A percentile compares a stretch with the other conserved stretches of the same genome.
Evolutionary conservation across 2,113 vertebrate genomes (phyloP).

Genomic region (Corvus hawaiiensis): DNA sequence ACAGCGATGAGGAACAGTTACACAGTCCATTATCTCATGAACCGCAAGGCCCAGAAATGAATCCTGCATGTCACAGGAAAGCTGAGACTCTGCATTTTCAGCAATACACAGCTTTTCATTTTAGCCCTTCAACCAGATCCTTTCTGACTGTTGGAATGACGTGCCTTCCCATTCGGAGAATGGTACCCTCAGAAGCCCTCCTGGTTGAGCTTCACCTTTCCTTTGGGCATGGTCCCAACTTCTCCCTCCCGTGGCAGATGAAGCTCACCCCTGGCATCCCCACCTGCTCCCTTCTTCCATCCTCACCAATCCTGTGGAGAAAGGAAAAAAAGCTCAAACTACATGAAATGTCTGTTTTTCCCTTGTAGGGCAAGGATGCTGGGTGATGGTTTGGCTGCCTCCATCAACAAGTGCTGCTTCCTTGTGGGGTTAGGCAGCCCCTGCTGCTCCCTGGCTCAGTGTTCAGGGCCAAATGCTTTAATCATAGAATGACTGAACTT

Average conservation of each 20-base stretch:
- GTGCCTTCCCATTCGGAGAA: neutral
- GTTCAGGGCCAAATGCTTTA: neutral
- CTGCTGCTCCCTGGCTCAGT: neutral
- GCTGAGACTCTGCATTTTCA: neutral
- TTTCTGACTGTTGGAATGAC: neutral
- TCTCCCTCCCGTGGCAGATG: neutral
- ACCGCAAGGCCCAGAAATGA: neutral
- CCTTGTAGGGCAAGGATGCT: neutral
- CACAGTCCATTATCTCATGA: constrained; percentile 29
- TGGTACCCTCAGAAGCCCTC: neutral
- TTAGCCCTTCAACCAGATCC: neutral
- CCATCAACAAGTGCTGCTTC: neutral
- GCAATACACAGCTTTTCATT: neutral
- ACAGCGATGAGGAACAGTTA: neutral
- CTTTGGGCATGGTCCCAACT: neutral
- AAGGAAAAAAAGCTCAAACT: neutral
- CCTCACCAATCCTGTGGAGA: neutral
- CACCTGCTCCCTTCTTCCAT: neutral
- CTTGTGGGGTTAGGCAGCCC: fast-evolving
- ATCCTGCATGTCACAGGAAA: neutral
- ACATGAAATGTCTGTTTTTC: neutral
- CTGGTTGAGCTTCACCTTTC: neutral
- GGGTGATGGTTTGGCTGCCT: neutral
- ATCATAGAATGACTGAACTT: neutral
- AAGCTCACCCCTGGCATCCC: neutral